Evolutionary conservation across 2,113 vertebrate species (phyloP), one percentile per base, ranked within the genome.

Genomic region (Nesoenas mayeri): DNA sequence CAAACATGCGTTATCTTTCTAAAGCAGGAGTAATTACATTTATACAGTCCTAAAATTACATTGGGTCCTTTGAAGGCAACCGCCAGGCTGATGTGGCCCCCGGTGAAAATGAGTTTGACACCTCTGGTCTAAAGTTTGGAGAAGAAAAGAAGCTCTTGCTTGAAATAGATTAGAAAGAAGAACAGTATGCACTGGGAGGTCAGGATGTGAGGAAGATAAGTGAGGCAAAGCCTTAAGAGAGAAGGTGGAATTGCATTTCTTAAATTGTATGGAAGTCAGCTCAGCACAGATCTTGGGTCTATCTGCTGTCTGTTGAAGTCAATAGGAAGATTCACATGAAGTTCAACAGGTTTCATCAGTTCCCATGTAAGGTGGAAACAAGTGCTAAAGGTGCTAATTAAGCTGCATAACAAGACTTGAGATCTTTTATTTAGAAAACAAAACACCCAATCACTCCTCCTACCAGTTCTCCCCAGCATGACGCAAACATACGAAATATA

Each of bases 301-400:
- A 24, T 78, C 34, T 78, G 67, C 61, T 74, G 21, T 13, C 65
- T 64, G 1, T 3, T 88, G 61, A 75, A 79, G 61, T 93, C 67
- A 94, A 75, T 47, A 71, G 61, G 69, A 96, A 90, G 69, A 94
- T 26, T 88, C 56, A 38, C 22, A 54, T 88, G 51, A 67, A 53
- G 38, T 53, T 88, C 58, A 74, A 36, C 44, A 71, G 71, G 67
- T 91, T 97, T 75, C 81, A 88, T 94, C 74, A 89, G 79, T 51
- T 73, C 56, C 75, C 28, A 9, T 5, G 7, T 66, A 67, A 88
- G 61, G 56, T 61, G 69, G 61, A 93, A 93, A 84, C 60, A 87
- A 87, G 81, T 75, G 36, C 50, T 86, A 75, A 93, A 94, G 91
- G 89, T 95, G 80, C 73, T 89, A 71, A 95, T 93, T 96, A 93